Evolutionary conservation across 2,113 vertebrate genomes (phyloP).

Genomic region (Anhinga anhinga): DNA sequence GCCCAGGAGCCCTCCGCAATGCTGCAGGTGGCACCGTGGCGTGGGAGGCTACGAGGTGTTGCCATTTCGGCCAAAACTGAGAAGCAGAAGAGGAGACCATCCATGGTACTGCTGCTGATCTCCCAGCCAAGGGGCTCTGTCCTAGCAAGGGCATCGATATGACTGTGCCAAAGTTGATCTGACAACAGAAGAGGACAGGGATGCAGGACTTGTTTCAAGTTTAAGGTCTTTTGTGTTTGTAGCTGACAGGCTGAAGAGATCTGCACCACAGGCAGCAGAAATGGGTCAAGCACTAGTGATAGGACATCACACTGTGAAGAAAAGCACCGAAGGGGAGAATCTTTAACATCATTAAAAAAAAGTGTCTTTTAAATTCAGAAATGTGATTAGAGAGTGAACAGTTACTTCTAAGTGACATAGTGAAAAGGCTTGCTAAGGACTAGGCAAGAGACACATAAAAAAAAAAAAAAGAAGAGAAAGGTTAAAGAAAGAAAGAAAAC

Average conservation of each 20-base stretch:
- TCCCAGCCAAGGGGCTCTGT: not conserved
- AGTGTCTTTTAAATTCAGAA: not conserved
- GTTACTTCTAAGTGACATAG: not conserved
- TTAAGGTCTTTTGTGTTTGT: not conserved
- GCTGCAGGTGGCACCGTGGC: rapidly evolving
- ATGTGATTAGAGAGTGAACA: not conserved
- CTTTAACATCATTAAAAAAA: not conserved
- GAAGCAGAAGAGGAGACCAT: not conserved
- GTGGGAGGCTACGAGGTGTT: rapidly evolving
- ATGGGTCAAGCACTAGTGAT: slow-evolving; percentile 14
- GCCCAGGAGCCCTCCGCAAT: not conserved
- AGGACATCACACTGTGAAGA: slow-evolving; percentile 26
- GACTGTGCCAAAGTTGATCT: not conserved
- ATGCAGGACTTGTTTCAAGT: not conserved
- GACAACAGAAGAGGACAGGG: not conserved
- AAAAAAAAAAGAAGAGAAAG: not conserved
- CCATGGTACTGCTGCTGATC: not conserved
- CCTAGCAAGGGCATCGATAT: not conserved
- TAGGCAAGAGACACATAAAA: not conserved
- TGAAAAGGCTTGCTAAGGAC: not conserved
- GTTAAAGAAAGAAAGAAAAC: not conserved
- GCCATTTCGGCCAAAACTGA: not conserved
- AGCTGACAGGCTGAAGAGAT: slow-evolving; percentile 32
- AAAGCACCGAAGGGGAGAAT: not conserved
- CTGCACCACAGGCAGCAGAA: slow-evolving; percentile 46